Conservation (phyloP, 2,113 vertebrate genomes). For the Lucifuga dentata region DNA sequence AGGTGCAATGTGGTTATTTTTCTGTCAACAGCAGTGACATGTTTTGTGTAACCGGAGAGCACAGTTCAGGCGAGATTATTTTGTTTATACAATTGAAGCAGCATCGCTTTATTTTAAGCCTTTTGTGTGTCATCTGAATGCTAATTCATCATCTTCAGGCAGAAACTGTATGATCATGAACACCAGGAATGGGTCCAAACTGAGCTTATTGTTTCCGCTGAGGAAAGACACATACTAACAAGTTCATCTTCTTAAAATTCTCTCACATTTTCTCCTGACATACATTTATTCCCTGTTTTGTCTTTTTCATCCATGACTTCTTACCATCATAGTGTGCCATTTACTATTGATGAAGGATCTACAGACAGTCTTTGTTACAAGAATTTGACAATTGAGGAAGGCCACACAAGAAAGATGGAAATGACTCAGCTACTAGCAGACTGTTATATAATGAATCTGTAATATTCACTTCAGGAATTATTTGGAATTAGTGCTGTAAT, state of each 20-base stretch:
- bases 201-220: not conserved
- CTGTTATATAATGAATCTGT: constrained; percentile 21
- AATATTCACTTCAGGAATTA: constrained; percentile 16
- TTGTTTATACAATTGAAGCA: constrained; percentile 8
- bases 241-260: constrained; percentile 3
- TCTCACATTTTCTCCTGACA: constrained; percentile 11
- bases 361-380: constrained; percentile 28
- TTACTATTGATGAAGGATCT: constrained; percentile 48
- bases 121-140: constrained; percentile 22
- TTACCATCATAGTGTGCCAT: constrained; percentile 21
- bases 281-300: constrained; percentile 28
- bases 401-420: constrained; percentile 15
- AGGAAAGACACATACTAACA: constrained; percentile 4
- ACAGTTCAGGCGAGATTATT: not conserved
- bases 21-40: not conserved
- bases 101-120: not conserved
- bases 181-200: not conserved
- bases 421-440: not conserved
- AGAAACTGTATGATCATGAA: not conserved
- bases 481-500: constrained; percentile 26
- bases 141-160: constrained; percentile 6
- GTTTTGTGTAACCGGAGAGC: not conserved
- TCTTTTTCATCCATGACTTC: constrained; percentile 7
- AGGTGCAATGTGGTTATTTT: not conserved
- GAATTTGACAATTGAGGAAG: constrained; percentile 3